Conservation (phyloP, 2,113 vertebrate genomes). For the Raja brachyura region DNA sequence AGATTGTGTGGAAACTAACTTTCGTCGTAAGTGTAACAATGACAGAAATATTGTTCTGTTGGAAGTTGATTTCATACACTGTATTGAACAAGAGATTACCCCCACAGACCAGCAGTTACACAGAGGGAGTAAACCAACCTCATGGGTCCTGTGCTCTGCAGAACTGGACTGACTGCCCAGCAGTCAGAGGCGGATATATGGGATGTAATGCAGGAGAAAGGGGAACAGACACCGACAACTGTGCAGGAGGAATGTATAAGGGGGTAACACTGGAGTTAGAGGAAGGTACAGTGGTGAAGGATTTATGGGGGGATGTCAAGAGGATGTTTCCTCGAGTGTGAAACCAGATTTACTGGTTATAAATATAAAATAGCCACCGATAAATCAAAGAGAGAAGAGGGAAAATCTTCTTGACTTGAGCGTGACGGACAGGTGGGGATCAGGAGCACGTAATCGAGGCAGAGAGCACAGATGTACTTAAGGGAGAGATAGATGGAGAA, state of each 20-base stretch:
- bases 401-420: too few species aligned
- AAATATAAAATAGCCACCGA: too few species aligned
- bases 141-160: background rate
- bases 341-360: background rate
- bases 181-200: background rate
- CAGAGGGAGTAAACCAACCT: too few species aligned
- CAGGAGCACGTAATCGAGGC: too few species aligned
- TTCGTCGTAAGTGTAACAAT: background rate
- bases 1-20: background rate
- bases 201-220: background rate
- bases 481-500: too few species aligned
- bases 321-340: too few species aligned
- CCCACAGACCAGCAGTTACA: background rate
- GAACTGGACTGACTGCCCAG: background rate
- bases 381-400: too few species aligned
- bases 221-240: background rate
- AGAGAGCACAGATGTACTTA: too few species aligned
- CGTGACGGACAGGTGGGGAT: too few species aligned
- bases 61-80: background rate
- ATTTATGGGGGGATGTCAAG: too few species aligned
- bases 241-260: background rate
- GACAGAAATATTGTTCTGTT: background rate
- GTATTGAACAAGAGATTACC: background rate
- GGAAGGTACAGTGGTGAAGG: background rate
- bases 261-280: background rate